Conservation (phyloP, 2,888 invertebrate genomes). For the Aphidius colemani region DNA sequence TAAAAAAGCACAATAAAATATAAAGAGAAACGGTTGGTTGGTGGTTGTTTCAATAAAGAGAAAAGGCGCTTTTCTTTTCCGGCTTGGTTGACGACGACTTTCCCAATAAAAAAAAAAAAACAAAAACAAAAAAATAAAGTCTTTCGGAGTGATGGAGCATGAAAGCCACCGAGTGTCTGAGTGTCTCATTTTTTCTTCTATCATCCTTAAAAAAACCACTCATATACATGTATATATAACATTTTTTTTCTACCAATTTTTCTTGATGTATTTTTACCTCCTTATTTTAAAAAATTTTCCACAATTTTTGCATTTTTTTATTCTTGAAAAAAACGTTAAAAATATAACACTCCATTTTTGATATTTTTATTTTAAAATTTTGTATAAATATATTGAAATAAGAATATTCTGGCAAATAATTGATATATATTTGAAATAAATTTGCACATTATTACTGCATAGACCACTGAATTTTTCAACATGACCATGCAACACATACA, state of each 20-base stretch:
- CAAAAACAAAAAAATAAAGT: background rate
- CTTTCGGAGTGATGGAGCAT: background rate
- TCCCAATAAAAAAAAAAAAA: background rate
- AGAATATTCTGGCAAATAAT: no score
- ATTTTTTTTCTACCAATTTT: background rate
- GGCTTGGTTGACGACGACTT: background rate
- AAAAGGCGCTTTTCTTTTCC: background rate
- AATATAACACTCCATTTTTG: no score
- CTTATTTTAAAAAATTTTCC: background rate
- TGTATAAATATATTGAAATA: no score
- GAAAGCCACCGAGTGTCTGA: background rate
- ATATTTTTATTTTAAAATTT: no score
- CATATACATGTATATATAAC: background rate
- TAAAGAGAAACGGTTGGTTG: background rate
- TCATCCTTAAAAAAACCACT: background rate
- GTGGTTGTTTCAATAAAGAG: constrained; percentile 7
- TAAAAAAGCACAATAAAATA: no score
- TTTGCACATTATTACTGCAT: no score
- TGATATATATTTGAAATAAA: no score
- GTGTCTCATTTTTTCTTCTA: background rate
- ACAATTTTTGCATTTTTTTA: background rate
- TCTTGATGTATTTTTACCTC: background rate
- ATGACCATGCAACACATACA: no score
- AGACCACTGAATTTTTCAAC: no score
- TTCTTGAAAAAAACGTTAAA: background rate